A percentile compares a stretch with the other conserved stretches of the same genome.
These are phyloP conservation scores for Upupa epops DNA, from an alignment of 2,113 vertebrate species.

Conservation along the genomic window DNA sequence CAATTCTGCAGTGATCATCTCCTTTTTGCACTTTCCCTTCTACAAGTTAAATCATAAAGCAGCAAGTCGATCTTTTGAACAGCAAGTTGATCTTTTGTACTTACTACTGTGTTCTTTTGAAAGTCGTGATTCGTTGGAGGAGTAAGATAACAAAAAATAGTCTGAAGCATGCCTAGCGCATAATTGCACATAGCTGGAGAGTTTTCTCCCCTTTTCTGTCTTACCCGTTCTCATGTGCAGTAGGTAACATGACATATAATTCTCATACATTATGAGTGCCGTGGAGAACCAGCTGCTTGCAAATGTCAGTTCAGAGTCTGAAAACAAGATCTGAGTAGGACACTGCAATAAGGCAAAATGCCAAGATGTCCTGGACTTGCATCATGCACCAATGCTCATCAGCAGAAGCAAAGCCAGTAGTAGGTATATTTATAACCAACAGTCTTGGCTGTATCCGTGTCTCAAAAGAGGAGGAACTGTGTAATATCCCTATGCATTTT, in stretches of 20 bases:
- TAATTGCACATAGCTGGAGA: neutral
- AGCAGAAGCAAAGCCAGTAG: neutral
- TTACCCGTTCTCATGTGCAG: neutral
- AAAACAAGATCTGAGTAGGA: neutral
- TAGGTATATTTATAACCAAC: neutral
- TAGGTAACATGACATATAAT: neutral
- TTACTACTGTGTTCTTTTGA: neutral
- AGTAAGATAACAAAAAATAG: neutral
- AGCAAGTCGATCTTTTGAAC: neutral
- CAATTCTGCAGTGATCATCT: neutral
- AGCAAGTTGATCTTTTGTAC: neutral
- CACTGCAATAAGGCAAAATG: neutral
- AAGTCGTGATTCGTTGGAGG: neutral
- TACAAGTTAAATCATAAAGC: neutral
- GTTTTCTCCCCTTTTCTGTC: neutral
- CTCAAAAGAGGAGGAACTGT: neutral
- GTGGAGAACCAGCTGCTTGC: neutral
- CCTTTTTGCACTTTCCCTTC: neutral
- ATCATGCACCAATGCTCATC: neutral
- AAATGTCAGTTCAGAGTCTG: neutral
- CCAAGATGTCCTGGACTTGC: neutral
- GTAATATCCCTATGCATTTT: neutral
- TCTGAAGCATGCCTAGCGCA: neutral
- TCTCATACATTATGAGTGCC: neutral
- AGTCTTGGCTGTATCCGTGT: neutral